Evolutionary conservation across 2,888 invertebrate genomes (phyloP), one percentile per base, ranked within the genome.

Genomic region (Nipponacmea schrenckii): DNA sequence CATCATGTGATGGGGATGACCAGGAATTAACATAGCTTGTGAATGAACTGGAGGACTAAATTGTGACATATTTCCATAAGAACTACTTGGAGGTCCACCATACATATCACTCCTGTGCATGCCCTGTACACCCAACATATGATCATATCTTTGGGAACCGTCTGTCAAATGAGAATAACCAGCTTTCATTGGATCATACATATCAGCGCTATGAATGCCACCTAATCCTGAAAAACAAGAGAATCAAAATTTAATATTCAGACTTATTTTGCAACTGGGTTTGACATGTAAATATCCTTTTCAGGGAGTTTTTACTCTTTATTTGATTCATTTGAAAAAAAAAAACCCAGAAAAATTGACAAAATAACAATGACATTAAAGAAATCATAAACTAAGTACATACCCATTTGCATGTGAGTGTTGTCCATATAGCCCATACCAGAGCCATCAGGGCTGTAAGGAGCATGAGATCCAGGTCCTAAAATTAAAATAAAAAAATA

Each of bases 341-440:
- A n/a, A n/a, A n/a, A n/a, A n/a, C n/a, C n/a, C n/a, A n/a, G n/a
- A n/a, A 39, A 39, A 39, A 39, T 10, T 39, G 39, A 5, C 39
- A 39, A 39, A 39, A 39, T 39, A 8, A 8, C 10, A 5, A 39
- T 7, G 39, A 39, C 39, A 39, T 39, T 39, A 39, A 39, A 39
- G 10, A 39, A 39, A 39, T 39, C 10, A 39, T 31, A 39, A 39
- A 5, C 39, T 39, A 39, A 39, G 74, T 82, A 82, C 63, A 81
- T 76, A 74, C 85, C 82, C 85, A 86, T 86, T 80, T 86, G 86
- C 86, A 87, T 87, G 88, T 93, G 92, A 91, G 96, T 95, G 73
- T 89, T 87, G 91, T 97, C 97, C 96, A 97, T 96, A 95, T 97
- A 97, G 91, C 96, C 96, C 90, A 96, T 96, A 93, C 96, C 96